Conservation (phyloP, 2,888 invertebrate species). For the Limnephilus lunatus region DNA sequence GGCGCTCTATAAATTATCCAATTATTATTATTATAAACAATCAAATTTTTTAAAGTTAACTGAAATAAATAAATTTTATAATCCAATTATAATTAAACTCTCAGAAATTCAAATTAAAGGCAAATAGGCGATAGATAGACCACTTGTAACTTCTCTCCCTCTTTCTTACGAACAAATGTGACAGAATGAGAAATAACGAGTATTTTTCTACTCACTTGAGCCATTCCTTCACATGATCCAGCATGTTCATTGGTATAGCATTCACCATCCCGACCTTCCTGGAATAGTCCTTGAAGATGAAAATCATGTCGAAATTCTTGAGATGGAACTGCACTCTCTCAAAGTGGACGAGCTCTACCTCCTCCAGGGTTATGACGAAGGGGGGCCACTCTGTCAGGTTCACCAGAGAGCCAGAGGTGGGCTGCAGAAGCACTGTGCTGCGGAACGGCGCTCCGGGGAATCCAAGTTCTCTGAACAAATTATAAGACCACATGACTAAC, state of each 20-base stretch:
- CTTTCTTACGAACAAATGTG: not conserved
- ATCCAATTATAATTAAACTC: no score
- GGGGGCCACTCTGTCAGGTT: slow-evolving; percentile 99
- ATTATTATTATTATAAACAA: no score
- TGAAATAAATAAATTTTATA: no score
- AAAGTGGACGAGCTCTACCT: slow-evolving; percentile 98
- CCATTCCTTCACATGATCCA: slow-evolving; percentile 99
- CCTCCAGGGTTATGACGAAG: slow-evolving; percentile 98
- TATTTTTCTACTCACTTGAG: slow-evolving; percentile 85
- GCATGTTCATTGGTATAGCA: slow-evolving; percentile 99
- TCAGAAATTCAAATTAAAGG: not conserved
- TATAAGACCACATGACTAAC: not conserved
- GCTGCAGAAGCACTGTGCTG: slow-evolving; percentile 96
- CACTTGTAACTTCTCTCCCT: not conserved
- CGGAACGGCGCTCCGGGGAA: slow-evolving; percentile 98
- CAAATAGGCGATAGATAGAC: not conserved
- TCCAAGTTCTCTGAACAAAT: slow-evolving; percentile 87
- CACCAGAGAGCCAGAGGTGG: slow-evolving; percentile 98
- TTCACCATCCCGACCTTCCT: slow-evolving; percentile 97
- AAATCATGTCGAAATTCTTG: slow-evolving; percentile 99
- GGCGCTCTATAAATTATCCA: no score
- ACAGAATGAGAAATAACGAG: not conserved
- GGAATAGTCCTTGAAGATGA: slow-evolving; percentile 98
- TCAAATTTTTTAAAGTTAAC: no score
- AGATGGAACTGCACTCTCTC: slow-evolving; percentile 99